phyloP scores from a whole-genome alignment of 2,797 vertebrate genomes.

The Karalla daura region DNA sequence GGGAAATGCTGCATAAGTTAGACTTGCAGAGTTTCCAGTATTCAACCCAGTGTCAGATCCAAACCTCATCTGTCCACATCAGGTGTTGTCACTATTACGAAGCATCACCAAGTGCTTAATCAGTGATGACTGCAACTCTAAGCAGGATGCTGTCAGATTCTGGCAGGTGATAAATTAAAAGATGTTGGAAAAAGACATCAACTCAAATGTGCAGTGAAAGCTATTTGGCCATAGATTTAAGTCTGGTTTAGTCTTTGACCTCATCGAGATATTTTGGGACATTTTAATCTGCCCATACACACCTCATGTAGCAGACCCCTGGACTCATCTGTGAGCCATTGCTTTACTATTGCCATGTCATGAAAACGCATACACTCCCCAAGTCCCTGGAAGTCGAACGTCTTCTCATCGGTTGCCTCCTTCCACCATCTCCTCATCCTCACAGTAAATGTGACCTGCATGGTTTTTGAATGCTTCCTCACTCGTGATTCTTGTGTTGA shows the following conservation, averaged over 20 bases:
- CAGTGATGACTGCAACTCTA: constrained; percentile 6
- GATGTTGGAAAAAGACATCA: constrained; percentile 45
- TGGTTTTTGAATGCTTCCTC: constrained; percentile 79
- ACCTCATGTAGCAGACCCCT: neutral
- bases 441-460: constrained; percentile 80
- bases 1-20: neutral
- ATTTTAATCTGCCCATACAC: constrained; percentile 5
- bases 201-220: constrained; percentile 40
- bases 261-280: neutral
- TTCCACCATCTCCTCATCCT: constrained; percentile 80
- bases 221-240: constrained; percentile 56
- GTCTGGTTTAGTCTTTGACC: constrained; percentile 17
- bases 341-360: constrained; percentile 6
- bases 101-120: constrained; percentile 8
- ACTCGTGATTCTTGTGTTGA: constrained; percentile 80
- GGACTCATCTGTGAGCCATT: constrained; percentile 17
- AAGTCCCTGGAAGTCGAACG: constrained; percentile 5
- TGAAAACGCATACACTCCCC: neutral
- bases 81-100: constrained; percentile 17
- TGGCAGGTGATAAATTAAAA: constrained; percentile 35
- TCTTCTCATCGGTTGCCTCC: constrained; percentile 52
- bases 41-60: neutral
- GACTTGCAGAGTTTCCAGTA: neutral
- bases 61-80: neutral
- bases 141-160: constrained; percentile 15